Percentiles rank a stretch among this genome's conserved stretches.
These are phyloP conservation scores for Gymnogyps californianus DNA, from an alignment of 2,113 vertebrate genomes.

Conservation along the genomic window DNA sequence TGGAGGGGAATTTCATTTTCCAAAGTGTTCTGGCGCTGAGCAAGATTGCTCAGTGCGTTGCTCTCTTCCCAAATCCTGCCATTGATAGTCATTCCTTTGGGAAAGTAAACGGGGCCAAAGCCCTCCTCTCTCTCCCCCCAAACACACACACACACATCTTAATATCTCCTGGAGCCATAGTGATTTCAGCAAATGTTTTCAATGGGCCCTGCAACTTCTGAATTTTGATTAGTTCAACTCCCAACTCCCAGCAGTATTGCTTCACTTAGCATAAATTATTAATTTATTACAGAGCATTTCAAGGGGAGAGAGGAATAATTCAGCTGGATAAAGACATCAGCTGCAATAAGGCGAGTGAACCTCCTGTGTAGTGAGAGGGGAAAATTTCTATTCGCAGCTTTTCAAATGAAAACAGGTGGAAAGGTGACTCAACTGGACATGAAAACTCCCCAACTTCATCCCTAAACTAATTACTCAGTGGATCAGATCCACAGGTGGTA, in stretches of 20 bases:
- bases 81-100: background rate
- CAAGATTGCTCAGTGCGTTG: background rate
- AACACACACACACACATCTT: background rate
- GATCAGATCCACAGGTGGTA: background rate
- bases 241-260: background rate
- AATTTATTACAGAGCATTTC: conserved; percentile 63
- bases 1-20: background rate
- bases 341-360: background rate
- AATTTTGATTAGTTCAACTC: conserved; percentile 35
- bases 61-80: background rate
- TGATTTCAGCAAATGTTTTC: conserved; percentile 22
- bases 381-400: conserved; percentile 12
- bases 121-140: background rate
- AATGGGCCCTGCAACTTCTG: background rate
- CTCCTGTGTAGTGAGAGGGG: background rate
- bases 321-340: conserved; percentile 38
- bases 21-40: background rate
- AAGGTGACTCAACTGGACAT: background rate
- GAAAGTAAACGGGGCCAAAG: background rate
- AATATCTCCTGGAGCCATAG: background rate
- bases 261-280: conserved; percentile 71
- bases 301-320: conserved; percentile 53
- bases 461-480: background rate
- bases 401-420: conserved; percentile 39
- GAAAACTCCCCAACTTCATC: background rate